Percentiles rank a stretch among this genome's conserved stretches.
phyloP scores from a whole-genome alignment of 2,113 vertebrate species.

The Chlorodrepanis virens region DNA sequence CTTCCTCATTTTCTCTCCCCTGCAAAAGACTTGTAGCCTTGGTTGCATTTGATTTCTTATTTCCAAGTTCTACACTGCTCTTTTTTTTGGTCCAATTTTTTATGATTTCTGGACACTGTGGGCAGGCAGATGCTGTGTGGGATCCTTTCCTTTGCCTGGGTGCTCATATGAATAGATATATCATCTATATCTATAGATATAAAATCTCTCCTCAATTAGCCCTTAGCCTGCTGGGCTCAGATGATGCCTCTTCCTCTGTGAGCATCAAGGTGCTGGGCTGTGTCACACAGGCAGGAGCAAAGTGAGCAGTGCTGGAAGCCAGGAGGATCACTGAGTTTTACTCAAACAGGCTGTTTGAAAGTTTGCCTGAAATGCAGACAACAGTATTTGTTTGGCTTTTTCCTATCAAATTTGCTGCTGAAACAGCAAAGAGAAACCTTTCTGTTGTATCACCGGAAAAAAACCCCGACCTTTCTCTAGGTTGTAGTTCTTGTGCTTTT shows the following conservation, averaged over 20 bases:
- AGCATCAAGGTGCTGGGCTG: neutral
- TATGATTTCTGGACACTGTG: neutral
- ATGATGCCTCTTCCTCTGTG: neutral
- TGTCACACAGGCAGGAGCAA: neutral
- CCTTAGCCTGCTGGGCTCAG: neutral
- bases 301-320: neutral
- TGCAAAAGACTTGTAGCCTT: neutral
- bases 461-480: neutral
- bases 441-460: neutral
- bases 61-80: neutral
- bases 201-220: neutral
- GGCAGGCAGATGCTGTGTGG: neutral
- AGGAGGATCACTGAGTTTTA: neutral
- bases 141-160: neutral
- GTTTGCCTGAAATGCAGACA: neutral
- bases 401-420: neutral
- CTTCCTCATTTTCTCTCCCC: neutral
- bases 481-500: neutral
- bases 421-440: neutral
- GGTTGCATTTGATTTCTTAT: neutral
- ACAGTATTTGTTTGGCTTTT: neutral
- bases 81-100: neutral
- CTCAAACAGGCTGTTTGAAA: neutral
- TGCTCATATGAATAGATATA: rapidly evolving
- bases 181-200: too few relatives aligned